Evolutionary conservation across 1,140 invertebrate species (phyloP).

Genomic region (Chelonus insularis): DNA sequence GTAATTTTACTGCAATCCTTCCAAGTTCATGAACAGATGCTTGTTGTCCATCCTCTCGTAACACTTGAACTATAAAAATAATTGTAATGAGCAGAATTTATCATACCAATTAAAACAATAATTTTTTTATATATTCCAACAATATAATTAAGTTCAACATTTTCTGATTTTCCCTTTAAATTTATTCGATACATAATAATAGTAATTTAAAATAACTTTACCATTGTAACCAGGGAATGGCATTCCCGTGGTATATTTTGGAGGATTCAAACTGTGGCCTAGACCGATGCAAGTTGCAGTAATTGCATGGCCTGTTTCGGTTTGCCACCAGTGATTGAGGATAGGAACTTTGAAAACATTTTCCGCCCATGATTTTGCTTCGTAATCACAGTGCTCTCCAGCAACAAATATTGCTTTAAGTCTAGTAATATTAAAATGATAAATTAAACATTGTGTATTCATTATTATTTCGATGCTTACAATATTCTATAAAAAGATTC

Average conservation of each 20-base stretch:
- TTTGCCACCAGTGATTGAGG: constrained; percentile 96
- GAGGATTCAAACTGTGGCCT: constrained; percentile 67
- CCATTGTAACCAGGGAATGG: constrained; percentile 84
- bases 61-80: constrained; percentile 68
- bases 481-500: too few relatives aligned
- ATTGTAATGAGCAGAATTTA: too few relatives aligned
- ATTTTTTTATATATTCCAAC: too few relatives aligned
- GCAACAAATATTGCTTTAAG: constrained; percentile 84
- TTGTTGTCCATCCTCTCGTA: constrained; percentile 71
- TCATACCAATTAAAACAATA: too few relatives aligned
- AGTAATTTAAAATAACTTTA: too few relatives aligned
- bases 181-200: too few relatives aligned
- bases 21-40: constrained; percentile 75
- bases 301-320: constrained; percentile 88
- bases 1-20: constrained; percentile 81
- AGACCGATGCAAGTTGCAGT: constrained; percentile 82
- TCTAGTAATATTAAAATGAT: constrained; percentile 46
- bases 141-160: too few relatives aligned
- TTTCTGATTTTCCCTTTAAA: too few relatives aligned
- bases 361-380: constrained; percentile 86
- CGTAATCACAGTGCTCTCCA: constrained; percentile 91
- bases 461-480: too few relatives aligned
- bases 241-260: constrained; percentile 72
- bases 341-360: constrained; percentile 80
- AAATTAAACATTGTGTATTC: too few relatives aligned